phyloP scores from a whole-genome alignment of 2,797 vertebrate genomes.

The Anolis apletophallus region DNA sequence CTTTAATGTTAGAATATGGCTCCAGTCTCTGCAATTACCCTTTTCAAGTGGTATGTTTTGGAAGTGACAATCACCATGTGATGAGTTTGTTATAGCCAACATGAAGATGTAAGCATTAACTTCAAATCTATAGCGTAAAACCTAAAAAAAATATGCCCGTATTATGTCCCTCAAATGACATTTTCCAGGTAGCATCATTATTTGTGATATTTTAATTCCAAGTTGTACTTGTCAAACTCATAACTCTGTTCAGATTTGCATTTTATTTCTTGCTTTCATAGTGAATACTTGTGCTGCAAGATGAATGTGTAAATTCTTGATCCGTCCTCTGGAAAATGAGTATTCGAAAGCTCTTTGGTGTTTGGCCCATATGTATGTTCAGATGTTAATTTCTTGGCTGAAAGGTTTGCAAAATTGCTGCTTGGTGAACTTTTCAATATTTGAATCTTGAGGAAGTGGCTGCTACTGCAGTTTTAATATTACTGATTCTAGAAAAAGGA shows the following conservation, averaged over 20 bases:
- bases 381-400: neutral
- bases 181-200: neutral
- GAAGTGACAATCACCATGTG: neutral
- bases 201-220: too few relatives aligned
- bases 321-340: neutral
- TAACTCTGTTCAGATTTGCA: neutral
- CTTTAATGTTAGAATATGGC: neutral
- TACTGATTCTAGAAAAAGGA: slow-evolving; percentile 31
- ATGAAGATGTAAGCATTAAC: neutral
- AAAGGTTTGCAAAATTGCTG: slow-evolving; percentile 4
- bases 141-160: neutral
- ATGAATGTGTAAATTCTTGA: neutral
- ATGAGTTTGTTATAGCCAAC: too few relatives aligned
- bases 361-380: neutral
- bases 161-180: neutral
- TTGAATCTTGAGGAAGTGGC: slow-evolving; percentile 11
- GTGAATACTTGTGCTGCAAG: neutral
- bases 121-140: neutral
- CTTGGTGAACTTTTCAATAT: neutral
- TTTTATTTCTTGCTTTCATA: neutral
- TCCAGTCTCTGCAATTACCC: too few relatives aligned
- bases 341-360: slow-evolving; percentile 14
- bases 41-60: neutral
- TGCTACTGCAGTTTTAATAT: slow-evolving; percentile 22
- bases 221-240: neutral